Conservation (phyloP, 2,797 vertebrate genomes). For the Scyliorhinus canicula region DNA sequence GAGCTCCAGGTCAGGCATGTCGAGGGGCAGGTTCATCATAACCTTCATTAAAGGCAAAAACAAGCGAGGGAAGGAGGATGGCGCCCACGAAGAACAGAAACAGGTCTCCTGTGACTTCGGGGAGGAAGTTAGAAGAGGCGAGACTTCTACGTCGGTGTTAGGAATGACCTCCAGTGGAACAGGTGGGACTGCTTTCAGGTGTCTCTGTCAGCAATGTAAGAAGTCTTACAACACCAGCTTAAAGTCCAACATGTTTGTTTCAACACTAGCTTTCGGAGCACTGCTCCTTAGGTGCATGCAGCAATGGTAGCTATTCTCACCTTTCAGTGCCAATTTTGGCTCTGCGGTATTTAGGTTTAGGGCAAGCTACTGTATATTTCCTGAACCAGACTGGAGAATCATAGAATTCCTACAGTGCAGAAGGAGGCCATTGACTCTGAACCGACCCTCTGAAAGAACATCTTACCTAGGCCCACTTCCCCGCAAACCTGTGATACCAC, state of each 20-base stretch:
- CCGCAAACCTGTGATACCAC: too few species aligned
- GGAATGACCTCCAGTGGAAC: neutral
- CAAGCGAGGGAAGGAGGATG: neutral
- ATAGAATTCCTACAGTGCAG: too few species aligned
- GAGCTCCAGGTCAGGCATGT: neutral
- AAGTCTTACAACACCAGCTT: too few species aligned
- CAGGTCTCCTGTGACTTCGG: neutral
- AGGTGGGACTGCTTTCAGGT: neutral
- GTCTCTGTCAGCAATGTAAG: neutral
- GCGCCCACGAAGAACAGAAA: neutral
- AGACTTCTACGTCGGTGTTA: neutral
- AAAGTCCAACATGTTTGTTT: too few species aligned
- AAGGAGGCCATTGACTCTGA: too few species aligned
- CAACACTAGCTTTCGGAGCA: too few species aligned
- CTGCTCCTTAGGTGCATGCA: too few species aligned
- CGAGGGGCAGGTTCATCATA: conserved; percentile 24
- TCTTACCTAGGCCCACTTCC: too few species aligned
- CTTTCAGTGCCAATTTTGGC: neutral
- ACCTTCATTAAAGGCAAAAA: conserved; percentile 22
- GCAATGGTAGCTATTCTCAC: neutral
- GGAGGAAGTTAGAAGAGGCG: neutral
- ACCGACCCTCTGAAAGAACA: too few species aligned
- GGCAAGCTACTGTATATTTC: too few species aligned
- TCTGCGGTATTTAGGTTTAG: too few species aligned
- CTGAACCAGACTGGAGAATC: too few species aligned